A percentile compares a stretch with the other conserved stretches of the same genome.
phyloP scores from a whole-genome alignment of 2,113 vertebrate species.

The Pteruthius melanotis region DNA sequence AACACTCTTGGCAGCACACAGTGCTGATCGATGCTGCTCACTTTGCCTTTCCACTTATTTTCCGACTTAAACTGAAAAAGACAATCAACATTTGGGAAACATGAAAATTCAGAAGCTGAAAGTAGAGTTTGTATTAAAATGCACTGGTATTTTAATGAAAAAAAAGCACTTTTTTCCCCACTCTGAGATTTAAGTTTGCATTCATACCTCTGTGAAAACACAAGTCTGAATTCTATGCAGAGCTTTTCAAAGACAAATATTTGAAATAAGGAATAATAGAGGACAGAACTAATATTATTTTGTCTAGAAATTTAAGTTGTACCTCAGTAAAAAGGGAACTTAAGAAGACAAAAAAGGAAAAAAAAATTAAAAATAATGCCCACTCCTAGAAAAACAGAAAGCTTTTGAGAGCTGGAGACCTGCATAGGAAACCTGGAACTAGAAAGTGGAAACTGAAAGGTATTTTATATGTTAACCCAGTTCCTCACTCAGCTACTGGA shows the following conservation, averaged over 20 bases:
- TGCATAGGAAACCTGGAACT: not conserved
- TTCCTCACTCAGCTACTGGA: not conserved
- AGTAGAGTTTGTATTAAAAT: constrained; percentile 44
- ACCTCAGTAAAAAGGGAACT: not conserved
- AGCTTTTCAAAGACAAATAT: constrained; percentile 44
- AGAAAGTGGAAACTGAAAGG: not conserved
- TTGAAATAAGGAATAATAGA: constrained; percentile 45
- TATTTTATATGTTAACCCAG: not conserved
- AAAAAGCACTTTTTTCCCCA: not conserved
- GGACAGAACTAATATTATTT: constrained; percentile 27
- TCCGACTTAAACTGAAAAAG: constrained; percentile 47
- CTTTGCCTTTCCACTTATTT: constrained; percentile 38
- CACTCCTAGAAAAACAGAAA: not conserved
- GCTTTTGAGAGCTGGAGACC: not conserved
- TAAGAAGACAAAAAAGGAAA: not conserved
- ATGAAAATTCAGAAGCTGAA: constrained; percentile 41
- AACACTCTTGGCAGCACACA: constrained; percentile 27
- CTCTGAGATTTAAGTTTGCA: constrained; percentile 16
- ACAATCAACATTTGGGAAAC: constrained; percentile 32
- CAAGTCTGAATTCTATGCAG: constrained; percentile 45
- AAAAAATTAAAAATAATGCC: not conserved
- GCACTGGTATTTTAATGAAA: constrained; percentile 30
- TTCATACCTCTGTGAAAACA: constrained; percentile 42
- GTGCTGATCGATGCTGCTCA: not conserved
- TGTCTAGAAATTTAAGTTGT: constrained; percentile 32